Evolutionary conservation across 1,140 invertebrate species (phyloP).

Genomic region (Drosophila orena): DNA sequence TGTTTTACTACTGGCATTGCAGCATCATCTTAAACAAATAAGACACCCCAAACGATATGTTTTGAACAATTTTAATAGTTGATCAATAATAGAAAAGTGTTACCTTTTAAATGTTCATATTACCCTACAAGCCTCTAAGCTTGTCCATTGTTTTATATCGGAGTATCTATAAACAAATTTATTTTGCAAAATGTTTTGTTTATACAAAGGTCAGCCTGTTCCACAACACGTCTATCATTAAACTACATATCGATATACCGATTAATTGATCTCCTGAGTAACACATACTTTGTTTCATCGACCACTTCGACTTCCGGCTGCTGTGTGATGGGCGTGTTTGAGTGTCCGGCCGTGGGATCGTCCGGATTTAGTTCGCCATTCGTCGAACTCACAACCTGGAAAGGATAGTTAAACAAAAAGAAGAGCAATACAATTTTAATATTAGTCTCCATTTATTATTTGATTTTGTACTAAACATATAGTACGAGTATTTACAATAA

Average conservation of each 20-base stretch:
- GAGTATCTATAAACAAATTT: neutral
- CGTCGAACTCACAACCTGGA: conserved; percentile 98
- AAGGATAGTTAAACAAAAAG: conserved; percentile 59
- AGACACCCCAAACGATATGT: too few relatives aligned
- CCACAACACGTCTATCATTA: neutral
- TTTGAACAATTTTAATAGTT: too few relatives aligned
- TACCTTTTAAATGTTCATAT: neutral
- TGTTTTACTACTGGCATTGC: too few relatives aligned
- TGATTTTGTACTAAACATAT: conserved; percentile 68
- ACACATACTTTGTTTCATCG: conserved; percentile 95
- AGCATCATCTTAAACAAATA: too few relatives aligned
- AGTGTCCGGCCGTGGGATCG: conserved; percentile 97
- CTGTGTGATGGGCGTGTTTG: conserved; percentile 97
- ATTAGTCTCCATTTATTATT: conserved; percentile 7
- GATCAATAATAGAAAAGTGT: too few relatives aligned
- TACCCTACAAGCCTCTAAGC: neutral
- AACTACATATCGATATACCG: conserved; percentile 37
- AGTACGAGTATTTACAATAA: conserved; percentile 46
- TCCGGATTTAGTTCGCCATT: conserved; percentile 98
- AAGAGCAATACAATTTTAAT: conserved; percentile 11
- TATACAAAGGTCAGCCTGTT: neutral
- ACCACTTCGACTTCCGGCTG: conserved; percentile 96
- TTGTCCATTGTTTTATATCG: neutral
- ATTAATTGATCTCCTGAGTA: conserved; percentile 30
- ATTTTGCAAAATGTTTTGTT: neutral